Evolutionary conservation across 30 jellyfish, hydroid and myxozoan species (phyloP), one percentile per base, ranked within the genome.

Genomic region (Pelagia noctiluca): DNA sequence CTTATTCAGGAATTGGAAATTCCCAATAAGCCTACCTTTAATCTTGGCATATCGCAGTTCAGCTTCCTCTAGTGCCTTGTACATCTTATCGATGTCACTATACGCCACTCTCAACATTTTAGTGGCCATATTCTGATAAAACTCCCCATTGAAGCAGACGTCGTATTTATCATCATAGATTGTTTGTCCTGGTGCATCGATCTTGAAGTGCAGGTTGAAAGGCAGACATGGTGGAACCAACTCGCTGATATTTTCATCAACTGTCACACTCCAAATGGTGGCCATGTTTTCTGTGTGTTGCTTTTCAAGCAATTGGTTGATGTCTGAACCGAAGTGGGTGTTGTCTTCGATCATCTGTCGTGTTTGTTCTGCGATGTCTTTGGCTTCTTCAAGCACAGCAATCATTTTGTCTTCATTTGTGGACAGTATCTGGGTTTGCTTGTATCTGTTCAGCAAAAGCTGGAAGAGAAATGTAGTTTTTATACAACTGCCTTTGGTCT

Each of bases 61-160:
- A 28, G 80, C 80, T 0, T 67, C 80, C 34, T 67, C 80, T 7
- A 67, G 31, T 26, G 80, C 80, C 30, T 67, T 67, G 52, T 67
- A 67, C 80, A 67, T 13, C 21, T 5, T 60, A 67, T 67, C 69
- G 13, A 67, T 54, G 2, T 23, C 2, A 31, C 76, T 61, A 35
- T 75, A 75, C 8, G 30, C 28, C 16, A 35, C 48, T 18, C 87
- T 4, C 37, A 75, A 24, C 37, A 75, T 75, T 1, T 63, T 75
- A 11, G 53, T 32, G 30, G 63, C 87, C 32, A 75, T 64, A 53
- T 75, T 75, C 64, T 75, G 22, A 34, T 50, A 75, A 24, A 75
- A 75, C 26, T 75, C 87, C n/a, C 87, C 87, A 28, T 75, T 75
- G 23, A 75, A 75, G 87, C 87, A 75, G 34, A 75, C 54, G 29